Evolutionary conservation across 2,888 invertebrate species (phyloP).

Genomic region (Spisula solida): DNA sequence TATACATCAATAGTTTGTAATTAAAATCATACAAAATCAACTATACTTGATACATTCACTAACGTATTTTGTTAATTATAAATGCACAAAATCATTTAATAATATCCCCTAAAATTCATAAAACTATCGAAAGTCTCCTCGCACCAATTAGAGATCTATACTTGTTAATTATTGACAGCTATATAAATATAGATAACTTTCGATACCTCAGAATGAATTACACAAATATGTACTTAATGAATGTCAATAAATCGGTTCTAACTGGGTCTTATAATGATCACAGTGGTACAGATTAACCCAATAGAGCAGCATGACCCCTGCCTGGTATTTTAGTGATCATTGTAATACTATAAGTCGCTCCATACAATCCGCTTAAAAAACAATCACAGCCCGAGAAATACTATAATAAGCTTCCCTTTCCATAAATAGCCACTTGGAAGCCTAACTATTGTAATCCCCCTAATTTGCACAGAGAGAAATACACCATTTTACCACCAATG

Average conservation of each 20-base stretch:
- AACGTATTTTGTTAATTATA: no score
- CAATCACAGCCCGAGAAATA: neutral
- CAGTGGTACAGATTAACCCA: neutral
- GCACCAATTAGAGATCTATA: no score
- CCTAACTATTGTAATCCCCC: neutral
- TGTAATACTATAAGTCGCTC: neutral
- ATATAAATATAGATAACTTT: no score
- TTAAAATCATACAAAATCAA: no score
- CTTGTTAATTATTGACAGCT: no score
- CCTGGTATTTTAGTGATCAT: neutral
- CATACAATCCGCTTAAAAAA: neutral
- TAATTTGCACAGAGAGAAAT: neutral
- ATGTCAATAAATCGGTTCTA: neutral
- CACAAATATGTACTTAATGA: constrained; percentile 1
- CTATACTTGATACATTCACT: no score
- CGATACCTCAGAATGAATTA: neutral
- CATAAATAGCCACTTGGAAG: neutral
- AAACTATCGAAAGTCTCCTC: no score
- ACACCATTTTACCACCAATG: neutral
- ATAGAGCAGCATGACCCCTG: neutral
- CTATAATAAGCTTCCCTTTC: neutral
- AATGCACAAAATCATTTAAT: no score
- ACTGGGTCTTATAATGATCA: neutral
- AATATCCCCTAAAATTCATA: no score
- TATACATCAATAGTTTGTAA: no score